phyloP scores from a whole-genome alignment of 2,113 vertebrate species.

The Eulemur rufifrons region DNA sequence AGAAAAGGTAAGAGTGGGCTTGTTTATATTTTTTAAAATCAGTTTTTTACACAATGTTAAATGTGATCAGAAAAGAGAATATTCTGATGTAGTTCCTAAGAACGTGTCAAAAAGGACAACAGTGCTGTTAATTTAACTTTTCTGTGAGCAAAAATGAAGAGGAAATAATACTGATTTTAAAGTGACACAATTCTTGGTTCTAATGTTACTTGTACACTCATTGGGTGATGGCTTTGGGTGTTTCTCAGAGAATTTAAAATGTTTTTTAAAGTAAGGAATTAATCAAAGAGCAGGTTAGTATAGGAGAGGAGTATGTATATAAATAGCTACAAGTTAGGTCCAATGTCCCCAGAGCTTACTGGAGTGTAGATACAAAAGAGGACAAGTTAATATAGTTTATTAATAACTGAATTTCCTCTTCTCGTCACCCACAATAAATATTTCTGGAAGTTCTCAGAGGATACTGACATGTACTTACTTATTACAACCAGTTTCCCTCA shows the following conservation, averaged over 20 bases:
- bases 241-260: background rate
- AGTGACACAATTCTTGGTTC: background rate
- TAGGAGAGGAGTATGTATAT: background rate
- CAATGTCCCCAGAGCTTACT: background rate
- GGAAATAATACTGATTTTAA: background rate
- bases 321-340: background rate
- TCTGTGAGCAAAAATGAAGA: background rate
- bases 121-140: background rate
- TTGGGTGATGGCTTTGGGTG: background rate
- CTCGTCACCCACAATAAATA: background rate
- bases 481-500: background rate
- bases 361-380: background rate
- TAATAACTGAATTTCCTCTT: background rate
- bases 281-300: background rate
- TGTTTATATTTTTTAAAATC: background rate
- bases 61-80: background rate
- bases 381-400: background rate
- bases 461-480: background rate
- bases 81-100: background rate
- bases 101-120: background rate
- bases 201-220: background rate
- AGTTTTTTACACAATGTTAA: background rate
- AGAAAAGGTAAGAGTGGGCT: background rate
- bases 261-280: background rate
- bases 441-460: background rate